These are phyloP conservation scores for Terrapene triunguis DNA, from an alignment of 2,113 vertebrate species.

Conservation along the genomic window DNA sequence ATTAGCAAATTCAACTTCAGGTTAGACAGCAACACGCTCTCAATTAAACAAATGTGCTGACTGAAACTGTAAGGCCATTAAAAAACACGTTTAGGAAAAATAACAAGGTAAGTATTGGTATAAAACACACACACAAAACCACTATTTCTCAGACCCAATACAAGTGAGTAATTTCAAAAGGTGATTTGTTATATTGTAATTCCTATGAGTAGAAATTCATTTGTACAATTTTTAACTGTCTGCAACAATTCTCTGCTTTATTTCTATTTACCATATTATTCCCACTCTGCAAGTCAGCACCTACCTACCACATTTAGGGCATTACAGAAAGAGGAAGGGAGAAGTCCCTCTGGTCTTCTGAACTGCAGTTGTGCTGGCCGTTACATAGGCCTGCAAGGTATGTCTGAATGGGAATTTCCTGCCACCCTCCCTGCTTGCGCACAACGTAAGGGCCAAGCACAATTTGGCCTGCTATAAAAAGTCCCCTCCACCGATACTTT, in stretches of 20 bases:
- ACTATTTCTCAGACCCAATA: neutral
- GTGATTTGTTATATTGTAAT: neutral
- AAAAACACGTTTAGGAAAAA: constrained; percentile 2
- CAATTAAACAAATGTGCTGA: constrained; percentile 47
- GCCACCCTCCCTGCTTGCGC: neutral
- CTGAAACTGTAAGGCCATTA: constrained; percentile 41
- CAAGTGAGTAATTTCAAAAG: neutral
- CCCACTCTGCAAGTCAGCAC: neutral
- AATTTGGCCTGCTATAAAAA: neutral
- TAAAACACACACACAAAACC: neutral
- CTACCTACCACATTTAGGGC: neutral
- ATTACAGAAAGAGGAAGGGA: neutral
- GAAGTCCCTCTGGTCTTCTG: neutral
- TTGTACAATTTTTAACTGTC: neutral
- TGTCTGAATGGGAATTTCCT: neutral
- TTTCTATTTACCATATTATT: neutral
- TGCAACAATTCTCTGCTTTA: neutral
- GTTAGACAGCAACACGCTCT: constrained; percentile 31
- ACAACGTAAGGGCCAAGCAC: neutral
- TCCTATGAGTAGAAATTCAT: neutral
- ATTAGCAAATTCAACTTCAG: constrained; percentile 48
- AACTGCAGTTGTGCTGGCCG: constrained; percentile 4
- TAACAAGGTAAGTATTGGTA: neutral
- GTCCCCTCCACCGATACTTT: neutral
- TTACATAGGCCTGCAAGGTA: neutral